Evolutionary conservation across 1,140 invertebrate genomes (phyloP), one percentile per base, ranked within the genome.

Genomic region (Drosophila pandora): DNA sequence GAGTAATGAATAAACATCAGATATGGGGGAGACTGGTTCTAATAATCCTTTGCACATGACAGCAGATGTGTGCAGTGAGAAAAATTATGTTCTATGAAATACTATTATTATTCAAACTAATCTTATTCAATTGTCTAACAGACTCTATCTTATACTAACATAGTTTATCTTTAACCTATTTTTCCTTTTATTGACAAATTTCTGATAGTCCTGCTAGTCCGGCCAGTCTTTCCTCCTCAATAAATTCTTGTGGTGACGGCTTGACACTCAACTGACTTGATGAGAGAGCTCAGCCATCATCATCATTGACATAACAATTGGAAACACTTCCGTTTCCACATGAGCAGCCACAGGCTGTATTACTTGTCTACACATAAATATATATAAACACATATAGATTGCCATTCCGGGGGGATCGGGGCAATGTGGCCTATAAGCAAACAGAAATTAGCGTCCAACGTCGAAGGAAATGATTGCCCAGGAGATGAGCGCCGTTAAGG

Each of bases 251-350:
- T n/a, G 25, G 25, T 34, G 60, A 56, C 22, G 6, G 58, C 50
- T n/a, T 68, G 65, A 39, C 65, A 68, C 25, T 61, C 21, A 30
- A 53, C 10, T 58, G 49, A 75, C 71, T 75, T 75, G 71, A 75
- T 74, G 70, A 74, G 52, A 74, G 70, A 74, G 70, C 70, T 57
- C 39, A 74, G 60, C 60, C 70, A 74, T 68, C 60, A 67, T 30
- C 71, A 69, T 68, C 62, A 76, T 76, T 76, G 73, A 68, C 72
- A 68, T 52, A 68, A 67, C 73, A 76, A 76, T 68, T 76, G 62
- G 43, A 47, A 74, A 21, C 55, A 76, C 62, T 67, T 68, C 62
- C 62, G 61, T 75, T 75, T 75, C 37, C 71, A 50, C 50, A 75
- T 75, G 61, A 39, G 10, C 72, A 58, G 56, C 67, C 56, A 30